These are phyloP conservation scores for Hanleya hanleyi DNA, from an alignment of 2,888 invertebrate species.

Conservation along the genomic window DNA sequence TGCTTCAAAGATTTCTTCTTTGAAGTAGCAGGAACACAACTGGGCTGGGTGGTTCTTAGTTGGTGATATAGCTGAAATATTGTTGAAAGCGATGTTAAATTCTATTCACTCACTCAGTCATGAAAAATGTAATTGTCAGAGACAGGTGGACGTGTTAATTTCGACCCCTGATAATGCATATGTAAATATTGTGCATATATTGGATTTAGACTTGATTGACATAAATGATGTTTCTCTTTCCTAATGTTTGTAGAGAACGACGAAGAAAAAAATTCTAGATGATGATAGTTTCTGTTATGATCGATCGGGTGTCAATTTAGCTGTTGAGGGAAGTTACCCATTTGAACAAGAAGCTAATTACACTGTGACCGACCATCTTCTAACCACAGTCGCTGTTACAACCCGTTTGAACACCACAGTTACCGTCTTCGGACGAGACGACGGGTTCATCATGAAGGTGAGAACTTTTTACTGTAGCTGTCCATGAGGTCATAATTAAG, in stretches of 20 bases:
- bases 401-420: neutral
- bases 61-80: too few relatives aligned
- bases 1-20: too few relatives aligned
- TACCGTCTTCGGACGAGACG: neutral
- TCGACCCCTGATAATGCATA: too few relatives aligned
- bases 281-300: neutral
- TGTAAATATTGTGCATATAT: neutral
- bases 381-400: neutral
- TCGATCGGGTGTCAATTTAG: neutral
- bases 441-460: neutral
- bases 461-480: too few relatives aligned
- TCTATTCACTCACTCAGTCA: too few relatives aligned
- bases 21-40: too few relatives aligned
- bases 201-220: neutral
- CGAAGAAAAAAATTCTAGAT: neutral
- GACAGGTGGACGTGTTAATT: too few relatives aligned
- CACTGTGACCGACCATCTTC: neutral
- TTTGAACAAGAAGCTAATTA: neutral
- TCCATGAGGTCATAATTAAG: too few relatives aligned
- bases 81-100: too few relatives aligned
- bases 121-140: too few relatives aligned
- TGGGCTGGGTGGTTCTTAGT: too few relatives aligned
- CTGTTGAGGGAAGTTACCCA: neutral
- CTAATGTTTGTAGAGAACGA: neutral
- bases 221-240: neutral